Evolutionary conservation across 2,113 vertebrate genomes (phyloP).

Genomic region (Leptobrachium ailaonicum): DNA sequence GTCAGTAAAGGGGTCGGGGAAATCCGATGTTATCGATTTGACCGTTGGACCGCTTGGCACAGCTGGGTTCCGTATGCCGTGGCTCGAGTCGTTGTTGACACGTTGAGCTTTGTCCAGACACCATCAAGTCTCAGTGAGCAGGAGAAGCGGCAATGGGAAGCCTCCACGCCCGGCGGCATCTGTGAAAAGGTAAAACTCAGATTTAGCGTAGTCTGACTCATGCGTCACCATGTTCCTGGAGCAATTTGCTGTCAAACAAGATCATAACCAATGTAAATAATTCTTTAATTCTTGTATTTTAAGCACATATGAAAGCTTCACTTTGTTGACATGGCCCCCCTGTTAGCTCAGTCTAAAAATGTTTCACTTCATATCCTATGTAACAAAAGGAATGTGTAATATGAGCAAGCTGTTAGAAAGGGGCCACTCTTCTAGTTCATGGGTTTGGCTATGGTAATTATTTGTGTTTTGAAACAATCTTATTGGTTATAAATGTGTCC

Average conservation of each 20-base stretch:
- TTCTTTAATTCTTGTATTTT: too few relatives aligned
- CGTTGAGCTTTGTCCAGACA: conserved; percentile 67
- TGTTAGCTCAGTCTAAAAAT: too few relatives aligned
- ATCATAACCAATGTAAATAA: background rate
- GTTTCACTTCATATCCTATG: too few relatives aligned
- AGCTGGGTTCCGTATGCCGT: conserved; percentile 71
- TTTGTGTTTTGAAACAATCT: too few relatives aligned
- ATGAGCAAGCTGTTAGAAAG: too few relatives aligned
- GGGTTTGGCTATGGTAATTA: too few relatives aligned
- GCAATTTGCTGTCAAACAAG: background rate
- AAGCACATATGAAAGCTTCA: too few relatives aligned
- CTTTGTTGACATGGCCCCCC: background rate
- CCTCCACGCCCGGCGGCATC: conserved; percentile 64
- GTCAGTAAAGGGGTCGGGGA: background rate
- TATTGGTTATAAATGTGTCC: too few relatives aligned
- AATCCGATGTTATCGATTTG: conserved; percentile 50
- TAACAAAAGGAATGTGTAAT: too few relatives aligned
- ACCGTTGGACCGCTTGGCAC: conserved; percentile 68
- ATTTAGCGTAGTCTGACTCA: background rate
- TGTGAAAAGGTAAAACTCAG: conserved; percentile 73
- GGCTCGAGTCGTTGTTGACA: conserved; percentile 74
- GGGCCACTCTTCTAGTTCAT: too few relatives aligned
- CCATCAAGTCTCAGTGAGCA: conserved; percentile 58
- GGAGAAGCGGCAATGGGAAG: conserved; percentile 64
- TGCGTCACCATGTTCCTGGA: too few relatives aligned